Base-by-base conservation (phyloP, 2,888 invertebrate genomes). In the Eupithecia centaureata region DNA sequence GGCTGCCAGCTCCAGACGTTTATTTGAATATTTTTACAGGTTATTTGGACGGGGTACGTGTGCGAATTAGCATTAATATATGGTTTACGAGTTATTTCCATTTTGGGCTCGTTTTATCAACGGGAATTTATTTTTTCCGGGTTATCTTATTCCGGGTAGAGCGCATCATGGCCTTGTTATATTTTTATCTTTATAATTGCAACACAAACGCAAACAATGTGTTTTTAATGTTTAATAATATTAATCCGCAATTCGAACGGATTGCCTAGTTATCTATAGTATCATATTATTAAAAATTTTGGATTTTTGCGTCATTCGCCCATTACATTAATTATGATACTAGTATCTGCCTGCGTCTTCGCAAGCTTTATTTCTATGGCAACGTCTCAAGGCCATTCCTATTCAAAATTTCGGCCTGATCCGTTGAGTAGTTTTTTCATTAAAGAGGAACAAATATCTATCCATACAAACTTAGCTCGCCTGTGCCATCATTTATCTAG, bases 21-120 rank as follows among this genome's bases (percentile, higher is more conserved):
- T 68, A 80, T 82, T 82, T 77, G 76, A 82, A 84, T 82, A 77
- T 79, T 77, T 74, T 79, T 73, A 71, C 66, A 25, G 63, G 63
- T 70, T 67, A 64, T 67, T 66, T 68, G 65, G 71, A 69, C 71
- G 71, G 68, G 68, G 67, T 42, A 47, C 47, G 54, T 70, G 68
- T 67, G 68, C 72, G 64, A 63, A 51, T 57, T 63, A 56, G 52
- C 63, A 61, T 69, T 65, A 61, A 56, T 73, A 63, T 63, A 65
- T 52, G 67, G 22, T 67, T 63, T 70, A 60, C 58, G 56, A 60
- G 38, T 63, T 63, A 66, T 57, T 58, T 69, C 58, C 54, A 67
- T 42, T 54, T 62, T 57, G 33, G 30, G 38, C 25, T 47, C 56
- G 54, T 63, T 62, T 51, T 22, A 42, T 42, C 18, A 33, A 30